These are phyloP conservation scores for Speoplatyrhinus poulsoni DNA, from an alignment of 2,113 vertebrate genomes.

Conservation along the genomic window DNA sequence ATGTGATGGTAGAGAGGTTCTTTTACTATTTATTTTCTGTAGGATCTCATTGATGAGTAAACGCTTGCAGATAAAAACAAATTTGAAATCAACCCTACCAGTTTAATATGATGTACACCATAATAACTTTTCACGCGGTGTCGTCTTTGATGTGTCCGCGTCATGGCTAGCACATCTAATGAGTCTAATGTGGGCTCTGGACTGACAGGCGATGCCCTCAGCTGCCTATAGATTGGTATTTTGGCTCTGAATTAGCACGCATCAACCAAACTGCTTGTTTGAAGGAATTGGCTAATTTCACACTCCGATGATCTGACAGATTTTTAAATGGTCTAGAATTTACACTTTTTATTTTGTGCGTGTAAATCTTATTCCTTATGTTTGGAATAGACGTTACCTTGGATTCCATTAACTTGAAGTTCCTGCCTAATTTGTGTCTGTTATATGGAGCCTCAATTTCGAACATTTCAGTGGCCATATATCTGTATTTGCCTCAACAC, in stretches of 20 bases:
- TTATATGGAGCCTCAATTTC: no score
- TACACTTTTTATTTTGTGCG: slow-evolving; percentile 31
- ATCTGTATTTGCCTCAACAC: neutral
- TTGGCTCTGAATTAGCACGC: slow-evolving; percentile 41
- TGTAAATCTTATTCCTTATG: neutral
- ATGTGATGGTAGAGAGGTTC: no score
- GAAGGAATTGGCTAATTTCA: slow-evolving; percentile 75
- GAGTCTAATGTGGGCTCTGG: neutral
- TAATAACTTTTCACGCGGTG: no score
- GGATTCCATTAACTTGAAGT: no score
- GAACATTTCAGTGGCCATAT: neutral
- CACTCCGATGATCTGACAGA: slow-evolving; percentile 60
- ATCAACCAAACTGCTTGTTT: slow-evolving; percentile 38
- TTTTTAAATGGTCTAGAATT: slow-evolving; percentile 57
- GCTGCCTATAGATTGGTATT: slow-evolving; percentile 58
- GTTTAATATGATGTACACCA: no score
- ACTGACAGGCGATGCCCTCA: slow-evolving; percentile 30
- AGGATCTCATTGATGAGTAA: no score
- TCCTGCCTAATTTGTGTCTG: no score
- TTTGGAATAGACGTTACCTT: neutral
- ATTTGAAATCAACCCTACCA: no score
- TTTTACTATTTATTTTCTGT: no score
- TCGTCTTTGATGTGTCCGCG: no score
- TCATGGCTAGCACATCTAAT: no score
- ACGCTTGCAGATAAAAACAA: no score